phyloP scores from a whole-genome alignment of 2,797 vertebrate genomes.

The Gambusia yucatana region DNA sequence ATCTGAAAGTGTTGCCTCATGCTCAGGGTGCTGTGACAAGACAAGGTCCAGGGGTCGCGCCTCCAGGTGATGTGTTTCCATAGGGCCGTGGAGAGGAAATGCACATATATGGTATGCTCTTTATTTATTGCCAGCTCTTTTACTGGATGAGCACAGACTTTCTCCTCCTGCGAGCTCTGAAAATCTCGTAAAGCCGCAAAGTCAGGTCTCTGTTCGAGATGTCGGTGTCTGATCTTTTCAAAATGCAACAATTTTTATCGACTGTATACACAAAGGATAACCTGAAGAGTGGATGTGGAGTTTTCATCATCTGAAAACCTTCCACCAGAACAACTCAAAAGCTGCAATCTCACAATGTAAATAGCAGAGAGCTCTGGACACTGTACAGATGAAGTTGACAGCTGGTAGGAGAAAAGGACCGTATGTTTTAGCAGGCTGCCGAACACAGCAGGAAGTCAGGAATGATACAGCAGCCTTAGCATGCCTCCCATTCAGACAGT shows the following conservation, averaged over 20 bases:
- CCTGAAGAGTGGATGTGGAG: constrained; percentile 10
- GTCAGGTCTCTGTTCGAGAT: constrained; percentile 20
- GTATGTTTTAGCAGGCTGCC: constrained; percentile 37
- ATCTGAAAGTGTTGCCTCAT: constrained; percentile 76
- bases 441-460: constrained; percentile 54
- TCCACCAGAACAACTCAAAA: constrained; percentile 28
- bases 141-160: constrained; percentile 56
- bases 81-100: constrained; percentile 73
- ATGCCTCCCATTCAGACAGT: constrained; percentile 54
- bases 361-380: constrained; percentile 61
- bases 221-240: constrained; percentile 21
- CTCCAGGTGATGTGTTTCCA: constrained; percentile 86
- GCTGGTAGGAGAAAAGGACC: constrained; percentile 38
- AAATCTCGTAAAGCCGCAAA: constrained; percentile 27
- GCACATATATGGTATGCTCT: constrained; percentile 82
- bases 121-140: constrained; percentile 78
- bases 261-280: constrained; percentile 26
- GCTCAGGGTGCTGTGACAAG: constrained; percentile 76
- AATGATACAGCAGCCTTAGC: constrained; percentile 39
- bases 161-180: constrained; percentile 49
- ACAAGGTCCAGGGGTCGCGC: constrained; percentile 71
- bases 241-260: constrained; percentile 32
- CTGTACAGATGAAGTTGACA: constrained; percentile 60
- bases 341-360: constrained; percentile 47
- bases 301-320: constrained; percentile 16